These are phyloP conservation scores for Cephus pygmeus DNA, from an alignment of 2,888 invertebrate genomes.

Conservation along the genomic window DNA sequence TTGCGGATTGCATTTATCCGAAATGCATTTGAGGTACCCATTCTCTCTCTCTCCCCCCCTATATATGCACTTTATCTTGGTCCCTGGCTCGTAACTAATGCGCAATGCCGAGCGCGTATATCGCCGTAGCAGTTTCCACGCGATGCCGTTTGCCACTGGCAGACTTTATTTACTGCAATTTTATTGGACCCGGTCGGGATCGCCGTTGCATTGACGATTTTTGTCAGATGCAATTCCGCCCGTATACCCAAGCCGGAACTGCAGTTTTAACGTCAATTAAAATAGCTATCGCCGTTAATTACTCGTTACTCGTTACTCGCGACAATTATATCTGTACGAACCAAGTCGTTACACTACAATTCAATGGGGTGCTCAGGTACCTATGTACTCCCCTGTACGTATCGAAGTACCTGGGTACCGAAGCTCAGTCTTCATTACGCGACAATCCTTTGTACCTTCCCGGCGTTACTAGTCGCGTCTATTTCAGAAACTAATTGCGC, in stretches of 20 bases:
- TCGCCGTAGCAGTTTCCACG: neutral
- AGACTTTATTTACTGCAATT: neutral
- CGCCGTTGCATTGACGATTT: neutral
- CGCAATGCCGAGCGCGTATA: neutral
- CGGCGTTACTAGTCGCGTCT: neutral
- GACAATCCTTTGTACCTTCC: neutral
- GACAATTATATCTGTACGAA: neutral
- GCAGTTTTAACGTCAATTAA: neutral
- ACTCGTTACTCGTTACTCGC: neutral
- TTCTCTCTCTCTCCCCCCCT: neutral
- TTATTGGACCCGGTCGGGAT: neutral
- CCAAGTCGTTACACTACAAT: neutral
- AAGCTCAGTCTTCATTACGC: neutral
- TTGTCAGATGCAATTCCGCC: neutral
- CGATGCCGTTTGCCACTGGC: neutral
- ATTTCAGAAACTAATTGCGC: neutral
- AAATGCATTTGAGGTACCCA: neutral
- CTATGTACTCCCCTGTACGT: neutral
- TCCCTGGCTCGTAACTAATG: neutral
- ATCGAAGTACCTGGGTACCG: no score
- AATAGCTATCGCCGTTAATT: neutral
- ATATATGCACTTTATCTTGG: slow-evolving; percentile 5
- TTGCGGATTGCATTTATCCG: neutral
- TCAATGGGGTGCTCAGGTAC: neutral
- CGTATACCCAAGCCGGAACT: accelerated